Evolutionary conservation across 2,888 invertebrate species (phyloP).

Genomic region (Pherbina coryleti): DNA sequence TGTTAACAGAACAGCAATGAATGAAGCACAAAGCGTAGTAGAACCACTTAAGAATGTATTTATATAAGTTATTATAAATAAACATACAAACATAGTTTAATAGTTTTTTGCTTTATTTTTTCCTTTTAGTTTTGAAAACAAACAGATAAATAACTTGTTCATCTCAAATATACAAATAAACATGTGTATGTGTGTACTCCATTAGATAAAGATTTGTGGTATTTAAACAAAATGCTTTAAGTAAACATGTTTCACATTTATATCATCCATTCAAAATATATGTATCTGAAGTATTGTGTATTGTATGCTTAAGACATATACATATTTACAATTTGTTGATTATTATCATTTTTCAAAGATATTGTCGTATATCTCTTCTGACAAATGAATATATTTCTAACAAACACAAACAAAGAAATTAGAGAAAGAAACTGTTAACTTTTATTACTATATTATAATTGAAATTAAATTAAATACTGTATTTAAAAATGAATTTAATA

Average conservation of each 20-base stretch:
- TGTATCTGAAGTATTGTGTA: conserved; percentile 29
- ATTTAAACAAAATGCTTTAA: not conserved
- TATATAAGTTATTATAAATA: too few relatives aligned
- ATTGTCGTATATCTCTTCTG: not conserved
- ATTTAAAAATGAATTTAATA: conserved; percentile 37
- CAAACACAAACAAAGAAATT: conserved; percentile 26
- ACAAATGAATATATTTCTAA: conserved; percentile 21
- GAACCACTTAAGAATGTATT: not conserved
- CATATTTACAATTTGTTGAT: conserved; percentile 24
- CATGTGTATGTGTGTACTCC: not conserved
- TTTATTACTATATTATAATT: conserved; percentile 36
- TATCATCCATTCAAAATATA: not conserved
- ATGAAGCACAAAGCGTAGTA: conserved; percentile 18
- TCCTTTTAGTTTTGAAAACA: not conserved
- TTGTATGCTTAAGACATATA: conserved; percentile 13
- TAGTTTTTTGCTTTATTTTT: too few relatives aligned
- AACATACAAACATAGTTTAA: not conserved
- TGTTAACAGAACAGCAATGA: not conserved
- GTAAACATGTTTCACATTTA: not conserved
- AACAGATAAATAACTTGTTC: not conserved
- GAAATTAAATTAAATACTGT: conserved; percentile 29
- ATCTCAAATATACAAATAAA: not conserved
- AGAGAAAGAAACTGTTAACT: conserved; percentile 39
- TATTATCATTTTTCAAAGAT: not conserved
- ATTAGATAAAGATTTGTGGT: conserved; percentile 1